These are phyloP conservation scores for Lissonota sp. DNA, from an alignment of 2,888 invertebrate species.

Conservation along the genomic window DNA sequence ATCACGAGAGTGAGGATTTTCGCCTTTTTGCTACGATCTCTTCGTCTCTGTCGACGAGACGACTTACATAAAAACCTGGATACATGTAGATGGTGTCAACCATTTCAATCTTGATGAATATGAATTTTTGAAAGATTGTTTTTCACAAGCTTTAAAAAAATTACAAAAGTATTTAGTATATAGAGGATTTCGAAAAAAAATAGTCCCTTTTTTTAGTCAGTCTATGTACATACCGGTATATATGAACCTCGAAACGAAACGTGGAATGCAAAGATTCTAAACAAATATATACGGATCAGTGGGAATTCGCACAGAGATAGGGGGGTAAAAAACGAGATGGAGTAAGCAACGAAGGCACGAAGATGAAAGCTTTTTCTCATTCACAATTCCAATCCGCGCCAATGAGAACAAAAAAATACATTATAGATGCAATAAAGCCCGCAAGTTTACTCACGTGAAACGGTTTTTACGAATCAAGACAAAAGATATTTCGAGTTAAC, in stretches of 20 bases:
- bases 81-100: neutral
- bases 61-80: neutral
- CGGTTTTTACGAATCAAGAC: neutral
- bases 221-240: neutral
- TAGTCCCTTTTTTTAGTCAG: no score
- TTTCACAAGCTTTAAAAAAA: no score
- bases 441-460: neutral
- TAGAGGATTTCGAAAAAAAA: neutral
- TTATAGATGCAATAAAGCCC: neutral
- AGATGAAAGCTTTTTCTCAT: slow-evolving; percentile 47
- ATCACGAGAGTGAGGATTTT: slow-evolving; percentile 47
- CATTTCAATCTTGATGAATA: no score
- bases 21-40: slow-evolving; percentile 7
- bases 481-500: neutral
- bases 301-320: slow-evolving; percentile 15
- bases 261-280: no score
- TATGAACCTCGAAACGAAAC: no score
- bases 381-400: slow-evolving; percentile 6
- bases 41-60: neutral
- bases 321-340: slow-evolving; percentile 2
- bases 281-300: slow-evolving; percentile 4
- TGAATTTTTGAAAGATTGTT: no score
- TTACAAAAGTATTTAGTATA: neutral
- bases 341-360: slow-evolving; percentile 8
- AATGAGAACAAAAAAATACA: slow-evolving; percentile 12